Percentiles rank a stretch among this genome's conserved stretches.
phyloP scores from a whole-genome alignment of 2,888 invertebrate genomes.

The Leistus spinibarbis region DNA sequence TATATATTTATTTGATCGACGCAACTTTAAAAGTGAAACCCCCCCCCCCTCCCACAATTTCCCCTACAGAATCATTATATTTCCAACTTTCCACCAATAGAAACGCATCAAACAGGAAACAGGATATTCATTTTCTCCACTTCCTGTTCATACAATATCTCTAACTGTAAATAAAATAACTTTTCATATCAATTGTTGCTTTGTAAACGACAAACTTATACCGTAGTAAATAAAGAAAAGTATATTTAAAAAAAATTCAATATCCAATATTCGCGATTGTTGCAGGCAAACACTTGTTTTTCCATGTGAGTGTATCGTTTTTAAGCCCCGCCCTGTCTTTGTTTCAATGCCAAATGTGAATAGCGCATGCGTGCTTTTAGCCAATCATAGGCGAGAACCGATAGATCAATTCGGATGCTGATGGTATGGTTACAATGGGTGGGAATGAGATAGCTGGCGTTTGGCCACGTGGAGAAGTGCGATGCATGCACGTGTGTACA shows the following conservation, averaged over 20 bases:
- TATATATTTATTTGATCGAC: neutral
- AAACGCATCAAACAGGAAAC: constrained; percentile 16
- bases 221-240: constrained; percentile 18
- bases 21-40: constrained; percentile 30
- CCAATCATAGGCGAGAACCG: constrained; percentile 20
- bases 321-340: constrained; percentile 51
- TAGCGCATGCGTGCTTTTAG: constrained; percentile 50
- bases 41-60: constrained; percentile 6
- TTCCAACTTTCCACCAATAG: constrained; percentile 15
- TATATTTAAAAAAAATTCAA: neutral
- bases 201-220: constrained; percentile 16
- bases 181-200: constrained; percentile 17
- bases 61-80: neutral
- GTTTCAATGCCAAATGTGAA: constrained; percentile 51
- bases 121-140: constrained; percentile 19
- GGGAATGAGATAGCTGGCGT: neutral
- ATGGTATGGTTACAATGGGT: neutral
- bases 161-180: constrained; percentile 7
- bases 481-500: constrained; percentile 26
- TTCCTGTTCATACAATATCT: constrained; percentile 18
- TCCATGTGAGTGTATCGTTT: constrained; percentile 18
- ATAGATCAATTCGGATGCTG: constrained; percentile 36
- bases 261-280: neutral
- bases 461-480: constrained; percentile 28
- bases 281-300: neutral